Base-by-base conservation (phyloP, 2,888 invertebrate species). In the Eilema depressum region DNA sequence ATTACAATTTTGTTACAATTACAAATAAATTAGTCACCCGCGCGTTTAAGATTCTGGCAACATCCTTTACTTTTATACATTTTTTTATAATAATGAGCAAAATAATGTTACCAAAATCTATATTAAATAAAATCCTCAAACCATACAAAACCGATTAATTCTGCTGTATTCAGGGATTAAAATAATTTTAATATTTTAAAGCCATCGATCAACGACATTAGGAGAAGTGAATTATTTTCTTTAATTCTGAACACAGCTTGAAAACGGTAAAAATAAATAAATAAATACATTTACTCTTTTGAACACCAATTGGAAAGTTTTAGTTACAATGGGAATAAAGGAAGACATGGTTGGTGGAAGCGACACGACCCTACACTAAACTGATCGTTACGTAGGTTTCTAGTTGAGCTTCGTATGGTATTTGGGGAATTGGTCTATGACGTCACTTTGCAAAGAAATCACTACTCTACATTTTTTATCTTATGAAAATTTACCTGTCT, bases 281-380 rank as follows among this genome's bases (percentile, higher is more conserved):
- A 80, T 80, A 80, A 81, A 79, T 75, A 75, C 77, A 74, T 71
- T 68, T 66, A 74, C 68, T 71, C 70, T 25, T 69, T 37, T 70
- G 73, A 69, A 72, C 77, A 71, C 71, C 68, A 23, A 80, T 72
- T 83, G 86, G 85, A 83, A 86, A 82, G 76, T 77, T 78, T 81
- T 76, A 33, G 72, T 76, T 78, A 65, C 71, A 60, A 71, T 61
- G 70, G 76, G 75, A 83, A 77, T 79, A 67, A 75, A 76, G 85
- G 85, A 87, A 87, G 85, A 85, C 80, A 69, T 71, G 66, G 75
- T 79, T 71, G 66, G 71, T 77, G 85, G 84, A 85, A 83, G 80
- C 80, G 30, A 70, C 70, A 62, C 47, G 63, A 74, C 65, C 69
- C 69, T 73, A 72, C 66, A 69, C 71, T 75, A 72, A 66, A 28